Evolutionary conservation across 2,797 vertebrate genomes (phyloP).

Genomic region (Neosilurus hyrtlii): DNA sequence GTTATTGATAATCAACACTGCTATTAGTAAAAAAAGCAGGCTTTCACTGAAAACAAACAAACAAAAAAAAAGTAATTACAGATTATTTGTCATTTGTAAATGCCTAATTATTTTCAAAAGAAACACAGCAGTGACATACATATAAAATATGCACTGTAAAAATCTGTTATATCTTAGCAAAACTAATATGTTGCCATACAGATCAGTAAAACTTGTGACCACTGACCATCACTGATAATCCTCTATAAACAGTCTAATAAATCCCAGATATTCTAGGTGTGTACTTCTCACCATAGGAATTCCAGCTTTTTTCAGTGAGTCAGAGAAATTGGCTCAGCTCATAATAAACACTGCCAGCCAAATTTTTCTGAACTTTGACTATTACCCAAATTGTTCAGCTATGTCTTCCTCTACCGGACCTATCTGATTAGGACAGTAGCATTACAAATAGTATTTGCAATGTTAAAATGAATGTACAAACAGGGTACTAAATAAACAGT

Average conservation of each 20-base stretch:
- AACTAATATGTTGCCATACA: background rate
- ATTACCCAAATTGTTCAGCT: background rate
- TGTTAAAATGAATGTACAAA: background rate
- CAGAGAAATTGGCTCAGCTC: background rate
- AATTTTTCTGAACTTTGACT: background rate
- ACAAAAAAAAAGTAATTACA: background rate
- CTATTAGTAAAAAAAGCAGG: too few relatives aligned
- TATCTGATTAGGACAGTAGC: background rate
- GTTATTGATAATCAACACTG: too few relatives aligned
- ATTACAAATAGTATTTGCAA: background rate
- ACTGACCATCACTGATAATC: background rate
- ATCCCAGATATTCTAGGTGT: background rate
- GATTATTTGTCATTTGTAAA: background rate
- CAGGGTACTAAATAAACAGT: background rate
- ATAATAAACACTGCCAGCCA: background rate
- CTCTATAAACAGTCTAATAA: background rate
- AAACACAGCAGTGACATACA: background rate
- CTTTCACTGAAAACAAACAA: too few relatives aligned
- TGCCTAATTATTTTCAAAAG: background rate
- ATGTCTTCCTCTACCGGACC: background rate
- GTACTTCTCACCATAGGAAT: background rate
- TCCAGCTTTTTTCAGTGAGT: background rate
- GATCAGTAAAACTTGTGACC: background rate
- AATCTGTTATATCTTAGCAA: background rate
- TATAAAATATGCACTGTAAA: background rate